These are phyloP conservation scores for Eledone cirrhosa DNA, from an alignment of 2,888 invertebrate genomes.

Conservation along the genomic window DNA sequence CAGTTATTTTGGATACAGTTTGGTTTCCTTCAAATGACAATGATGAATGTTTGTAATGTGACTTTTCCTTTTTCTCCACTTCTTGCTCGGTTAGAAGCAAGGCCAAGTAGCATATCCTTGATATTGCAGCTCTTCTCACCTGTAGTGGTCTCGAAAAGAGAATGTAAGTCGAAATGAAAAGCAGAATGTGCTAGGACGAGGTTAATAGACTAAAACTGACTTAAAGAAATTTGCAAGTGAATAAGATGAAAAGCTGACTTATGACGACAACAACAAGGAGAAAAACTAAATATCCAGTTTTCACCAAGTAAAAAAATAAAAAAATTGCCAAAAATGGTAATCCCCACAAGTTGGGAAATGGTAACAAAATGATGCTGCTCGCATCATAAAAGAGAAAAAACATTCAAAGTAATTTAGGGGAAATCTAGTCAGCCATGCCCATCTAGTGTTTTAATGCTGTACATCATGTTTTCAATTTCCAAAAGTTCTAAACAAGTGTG, in stretches of 20 bases:
- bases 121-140: conserved; percentile 27
- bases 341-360: too few species aligned
- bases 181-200: conserved; percentile 25
- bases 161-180: conserved; percentile 25
- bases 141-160: conserved; percentile 22
- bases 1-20: conserved; percentile 23
- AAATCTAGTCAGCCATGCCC: too few species aligned
- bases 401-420: too few species aligned
- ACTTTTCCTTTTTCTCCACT: conserved; percentile 28
- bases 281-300: conserved; percentile 11
- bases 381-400: not conserved
- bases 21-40: conserved; percentile 28
- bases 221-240: conserved; percentile 25
- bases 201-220: conserved; percentile 18
- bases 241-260: conserved; percentile 22
- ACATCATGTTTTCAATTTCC: too few species aligned
- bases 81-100: conserved; percentile 24
- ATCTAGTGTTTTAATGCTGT: too few species aligned
- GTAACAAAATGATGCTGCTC: conserved; percentile 5
- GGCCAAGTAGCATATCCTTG: conserved; percentile 24
- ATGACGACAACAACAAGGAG: not conserved
- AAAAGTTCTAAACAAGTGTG: too few species aligned
- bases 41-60: conserved; percentile 25
- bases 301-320: too few species aligned
- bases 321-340: too few species aligned